Evolutionary conservation across 2,888 invertebrate genomes (phyloP), one percentile per base, ranked within the genome.

Genomic region (Horisme vitalbata): DNA sequence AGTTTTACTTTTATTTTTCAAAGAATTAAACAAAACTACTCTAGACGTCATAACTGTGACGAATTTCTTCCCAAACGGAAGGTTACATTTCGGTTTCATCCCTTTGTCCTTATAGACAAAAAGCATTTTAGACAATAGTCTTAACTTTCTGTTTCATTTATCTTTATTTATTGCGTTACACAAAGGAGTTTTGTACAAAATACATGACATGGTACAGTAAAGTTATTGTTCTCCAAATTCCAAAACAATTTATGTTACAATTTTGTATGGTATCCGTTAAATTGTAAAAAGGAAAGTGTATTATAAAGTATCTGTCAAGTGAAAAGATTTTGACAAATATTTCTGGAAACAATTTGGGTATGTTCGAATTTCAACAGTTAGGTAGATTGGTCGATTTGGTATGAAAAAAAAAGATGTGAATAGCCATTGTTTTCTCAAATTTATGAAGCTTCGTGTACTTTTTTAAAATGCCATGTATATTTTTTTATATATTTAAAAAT

Each of bases 131-230:
- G 35, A 49, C 50, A 63, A 47, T 48, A 44, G 51, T 33, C 54
- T 55, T 49, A 5, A 54, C 71, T 73, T 73, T 73, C 74, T 65
- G 61, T 73, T 71, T 73, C 69, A 64, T 41, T 66, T 57, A 34
- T 52, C 49, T 41, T 44, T 53, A 52, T 47, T 57, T 51, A 48
- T 52, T 45, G 28, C 37, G 41, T 52, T 44, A 45, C 20, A 50
- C 50, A 57, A 55, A 57, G 46, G 54, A 56, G 37, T 49, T 46
- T 49, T 28, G 28, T 23, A 26, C 20, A 37, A 41, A 41, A 37
- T 33, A n/a, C n/a, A n/a, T n/a, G n/a, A n/a, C n/a, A n/a, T n/a
- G n/a, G n/a, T n/a, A n/a, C n/a, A 24, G 14, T 35, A 13, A 33
- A 23, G 23, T 33, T 43, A 32, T 47, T 53, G 38, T 56, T 56